These are phyloP conservation scores for Crocidura indochinensis DNA, from an alignment of 2,797 vertebrate species.

Conservation along the genomic window DNA sequence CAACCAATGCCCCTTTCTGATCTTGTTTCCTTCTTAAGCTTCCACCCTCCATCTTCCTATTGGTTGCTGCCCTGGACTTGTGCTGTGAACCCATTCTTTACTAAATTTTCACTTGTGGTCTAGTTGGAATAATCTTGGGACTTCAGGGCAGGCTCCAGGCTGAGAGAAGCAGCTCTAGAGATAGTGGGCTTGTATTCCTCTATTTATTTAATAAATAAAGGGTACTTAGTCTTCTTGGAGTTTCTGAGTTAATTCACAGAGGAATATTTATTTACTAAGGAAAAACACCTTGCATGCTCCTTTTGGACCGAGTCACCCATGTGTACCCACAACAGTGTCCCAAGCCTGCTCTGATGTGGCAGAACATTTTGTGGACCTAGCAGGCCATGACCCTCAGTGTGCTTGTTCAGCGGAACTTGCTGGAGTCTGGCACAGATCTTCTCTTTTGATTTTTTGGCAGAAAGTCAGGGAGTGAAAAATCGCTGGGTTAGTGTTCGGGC, in stretches of 20 bases:
- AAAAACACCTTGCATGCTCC: background rate
- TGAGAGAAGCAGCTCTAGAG: no score
- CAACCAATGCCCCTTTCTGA: no score
- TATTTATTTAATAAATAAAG: background rate
- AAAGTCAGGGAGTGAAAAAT: constrained; percentile 75
- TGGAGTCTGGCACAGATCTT: constrained; percentile 76
- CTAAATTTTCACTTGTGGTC: no score
- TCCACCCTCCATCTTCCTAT: no score
- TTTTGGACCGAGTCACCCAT: background rate
- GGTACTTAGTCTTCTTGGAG: constrained; percentile 32
- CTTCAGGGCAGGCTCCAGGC: no score
- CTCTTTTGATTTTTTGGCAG: constrained; percentile 80
- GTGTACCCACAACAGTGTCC: background rate
- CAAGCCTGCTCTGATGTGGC: background rate
- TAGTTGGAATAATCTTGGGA: no score
- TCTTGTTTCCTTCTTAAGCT: no score
- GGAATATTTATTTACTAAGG: constrained; percentile 65
- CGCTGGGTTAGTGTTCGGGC: constrained; percentile 82
- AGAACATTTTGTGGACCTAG: constrained; percentile 6
- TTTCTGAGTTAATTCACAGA: constrained; percentile 30
- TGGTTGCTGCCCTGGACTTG: no score
- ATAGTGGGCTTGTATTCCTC: background rate
- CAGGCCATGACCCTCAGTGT: constrained; percentile 29
- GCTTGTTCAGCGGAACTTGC: constrained; percentile 81
- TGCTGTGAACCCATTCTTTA: no score